Conservation (phyloP, 1,140 invertebrate species). For the Drosophila kurseongensis region DNA sequence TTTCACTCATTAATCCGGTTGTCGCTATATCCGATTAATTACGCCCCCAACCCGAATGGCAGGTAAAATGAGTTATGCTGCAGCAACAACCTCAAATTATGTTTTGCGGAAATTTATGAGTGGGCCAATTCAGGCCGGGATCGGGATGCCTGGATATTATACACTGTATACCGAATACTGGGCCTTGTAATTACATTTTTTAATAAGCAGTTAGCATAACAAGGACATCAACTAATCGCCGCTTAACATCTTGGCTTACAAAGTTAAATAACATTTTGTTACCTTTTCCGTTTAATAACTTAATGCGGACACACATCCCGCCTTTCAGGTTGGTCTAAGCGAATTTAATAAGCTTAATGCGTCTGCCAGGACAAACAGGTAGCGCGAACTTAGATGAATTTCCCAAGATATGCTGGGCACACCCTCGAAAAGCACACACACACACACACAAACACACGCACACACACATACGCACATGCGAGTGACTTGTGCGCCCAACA, state of each 20-base stretch:
- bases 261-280: slow-evolving; percentile 56
- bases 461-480: slow-evolving; percentile 17
- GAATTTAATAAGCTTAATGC: slow-evolving; percentile 82
- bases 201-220: slow-evolving; percentile 76
- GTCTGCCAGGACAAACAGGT: slow-evolving; percentile 55
- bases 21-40: slow-evolving; percentile 60
- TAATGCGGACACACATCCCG: slow-evolving; percentile 56
- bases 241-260: slow-evolving; percentile 73
- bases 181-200: slow-evolving; percentile 68
- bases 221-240: slow-evolving; percentile 70
- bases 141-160: background rate
- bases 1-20: slow-evolving; percentile 47
- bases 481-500: slow-evolving; percentile 69
- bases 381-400: slow-evolving; percentile 74
- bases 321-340: slow-evolving; percentile 39
- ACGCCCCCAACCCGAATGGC: slow-evolving; percentile 41
- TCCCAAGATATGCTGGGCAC: slow-evolving; percentile 79
- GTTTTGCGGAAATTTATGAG: slow-evolving; percentile 72
- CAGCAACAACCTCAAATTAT: slow-evolving; percentile 55
- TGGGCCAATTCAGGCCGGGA: slow-evolving; percentile 26
- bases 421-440: slow-evolving; percentile 63
- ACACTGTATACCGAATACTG: background rate
- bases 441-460: slow-evolving; percentile 41
- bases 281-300: slow-evolving; percentile 71
- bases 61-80: slow-evolving; percentile 77